Evolutionary conservation across 1,140 invertebrate species (phyloP).

Genomic region (Glomeris maerens): DNA sequence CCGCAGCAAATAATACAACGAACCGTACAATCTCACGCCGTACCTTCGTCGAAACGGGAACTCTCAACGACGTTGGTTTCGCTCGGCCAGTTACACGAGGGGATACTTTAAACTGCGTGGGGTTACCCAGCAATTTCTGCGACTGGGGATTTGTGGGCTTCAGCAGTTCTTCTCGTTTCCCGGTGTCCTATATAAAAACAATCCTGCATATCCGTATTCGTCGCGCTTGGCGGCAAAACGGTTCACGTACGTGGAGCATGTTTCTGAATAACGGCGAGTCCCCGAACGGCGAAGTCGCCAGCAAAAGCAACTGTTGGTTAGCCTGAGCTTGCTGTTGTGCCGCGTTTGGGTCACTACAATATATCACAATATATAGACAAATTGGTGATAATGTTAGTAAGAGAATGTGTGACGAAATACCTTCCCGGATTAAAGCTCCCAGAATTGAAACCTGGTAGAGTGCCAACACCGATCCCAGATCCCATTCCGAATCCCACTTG

Average conservation of each 20-base stretch:
- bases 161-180: constrained; percentile 51
- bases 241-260: constrained; percentile 40
- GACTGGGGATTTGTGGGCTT: constrained; percentile 54
- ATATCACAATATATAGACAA: no score
- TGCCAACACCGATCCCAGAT: constrained; percentile 21
- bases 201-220: neutral
- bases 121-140: constrained; percentile 43
- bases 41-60: neutral
- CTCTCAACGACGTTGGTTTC: constrained; percentile 28
- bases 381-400: constrained; percentile 3
- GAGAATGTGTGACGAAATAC: no score
- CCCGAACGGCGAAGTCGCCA: constrained; percentile 59
- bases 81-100: constrained; percentile 41
- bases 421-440: neutral
- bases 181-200: constrained; percentile 33
- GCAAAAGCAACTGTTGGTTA: constrained; percentile 47
- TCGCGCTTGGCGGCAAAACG: neutral
- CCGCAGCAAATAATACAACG: neutral
- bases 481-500: constrained; percentile 20
- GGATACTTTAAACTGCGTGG: constrained; percentile 46
- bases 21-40: neutral
- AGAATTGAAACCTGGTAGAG: constrained; percentile 8
- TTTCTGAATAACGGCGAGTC: constrained; percentile 60
- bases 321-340: constrained; percentile 22
- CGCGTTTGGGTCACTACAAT: constrained; percentile 18